Evolutionary conservation across 2,888 invertebrate genomes (phyloP).

Genomic region (Parascotia fuliginaria): DNA sequence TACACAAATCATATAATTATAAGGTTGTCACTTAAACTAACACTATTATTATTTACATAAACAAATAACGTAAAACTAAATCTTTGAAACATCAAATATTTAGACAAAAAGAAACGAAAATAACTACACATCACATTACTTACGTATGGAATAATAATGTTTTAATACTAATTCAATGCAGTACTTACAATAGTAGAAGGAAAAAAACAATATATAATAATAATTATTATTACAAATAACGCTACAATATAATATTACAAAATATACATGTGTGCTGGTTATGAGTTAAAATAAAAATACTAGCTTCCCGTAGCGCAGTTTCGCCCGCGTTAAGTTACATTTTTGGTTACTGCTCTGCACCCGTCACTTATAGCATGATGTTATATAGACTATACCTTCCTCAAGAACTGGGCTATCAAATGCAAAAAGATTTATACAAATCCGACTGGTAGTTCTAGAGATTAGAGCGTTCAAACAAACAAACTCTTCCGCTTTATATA

Average conservation of each 20-base stretch:
- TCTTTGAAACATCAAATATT: constrained; percentile 37
- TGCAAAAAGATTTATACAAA: too few species aligned
- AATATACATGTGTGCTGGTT: constrained; percentile 61
- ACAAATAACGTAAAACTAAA: constrained; percentile 41
- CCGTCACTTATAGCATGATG: too few species aligned
- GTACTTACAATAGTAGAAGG: constrained; percentile 52
- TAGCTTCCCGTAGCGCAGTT: too few species aligned
- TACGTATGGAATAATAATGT: constrained; percentile 64
- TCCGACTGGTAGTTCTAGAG: too few species aligned
- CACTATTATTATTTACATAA: constrained; percentile 45
- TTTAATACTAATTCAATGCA: constrained; percentile 55
- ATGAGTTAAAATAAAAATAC: constrained; percentile 40
- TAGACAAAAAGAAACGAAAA: constrained; percentile 29
- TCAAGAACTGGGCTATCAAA: too few species aligned
- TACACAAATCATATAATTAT: constrained; percentile 54
- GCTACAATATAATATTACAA: constrained; percentile 75
- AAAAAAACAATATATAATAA: constrained; percentile 32
- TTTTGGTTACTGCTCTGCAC: too few species aligned
- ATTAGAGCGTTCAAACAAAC: too few species aligned
- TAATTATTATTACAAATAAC: constrained; percentile 39
- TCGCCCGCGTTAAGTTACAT: too few species aligned
- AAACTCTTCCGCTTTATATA: too few species aligned
- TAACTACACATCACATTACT: constrained; percentile 53
- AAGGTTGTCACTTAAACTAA: constrained; percentile 43
- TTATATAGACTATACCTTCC: too few species aligned